A percentile compares a stretch with the other conserved stretches of the same genome.
These are phyloP conservation scores for Lissocephala sabroskyi DNA, from an alignment of 2,888 invertebrate species.

Conservation along the genomic window DNA sequence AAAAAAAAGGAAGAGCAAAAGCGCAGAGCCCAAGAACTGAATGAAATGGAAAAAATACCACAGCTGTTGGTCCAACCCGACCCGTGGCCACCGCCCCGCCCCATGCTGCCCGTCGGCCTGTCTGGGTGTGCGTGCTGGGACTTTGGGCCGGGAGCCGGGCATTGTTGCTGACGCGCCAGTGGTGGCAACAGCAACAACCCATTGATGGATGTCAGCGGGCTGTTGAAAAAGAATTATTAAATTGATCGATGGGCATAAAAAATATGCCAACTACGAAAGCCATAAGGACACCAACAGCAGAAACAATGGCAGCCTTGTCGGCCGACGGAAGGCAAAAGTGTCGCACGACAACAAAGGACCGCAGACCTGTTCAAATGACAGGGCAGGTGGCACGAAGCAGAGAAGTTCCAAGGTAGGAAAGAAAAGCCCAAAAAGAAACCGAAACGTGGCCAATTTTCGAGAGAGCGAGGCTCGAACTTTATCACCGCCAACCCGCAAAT, in stretches of 20 bases:
- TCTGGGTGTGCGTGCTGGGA: too few species aligned
- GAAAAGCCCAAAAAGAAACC: too few species aligned
- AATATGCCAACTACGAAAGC: slow-evolving; percentile 10
- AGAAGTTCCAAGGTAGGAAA: too few species aligned
- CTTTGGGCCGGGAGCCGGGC: too few species aligned
- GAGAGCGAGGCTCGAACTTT: too few species aligned
- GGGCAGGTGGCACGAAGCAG: too few species aligned
- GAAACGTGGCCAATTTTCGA: too few species aligned
- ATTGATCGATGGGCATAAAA: slow-evolving; percentile 42
- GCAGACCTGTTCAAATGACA: too few species aligned
- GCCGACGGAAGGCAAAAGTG: background rate
- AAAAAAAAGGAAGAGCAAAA: background rate
- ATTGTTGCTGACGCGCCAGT: background rate
- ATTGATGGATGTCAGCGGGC: slow-evolving; percentile 37
- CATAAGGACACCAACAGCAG: slow-evolving; percentile 1
- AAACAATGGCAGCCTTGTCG: background rate
- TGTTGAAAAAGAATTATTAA: slow-evolving; percentile 40
- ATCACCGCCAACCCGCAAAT: too few species aligned
- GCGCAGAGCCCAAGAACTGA: background rate
- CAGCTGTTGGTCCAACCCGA: slow-evolving; percentile 4
- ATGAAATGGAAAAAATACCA: background rate
- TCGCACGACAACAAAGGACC: background rate
- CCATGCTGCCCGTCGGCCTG: too few species aligned
- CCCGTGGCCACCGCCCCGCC: too few species aligned
- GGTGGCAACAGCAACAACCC: slow-evolving; percentile 2